Percentiles rank a stretch among this genome's conserved stretches.
phyloP scores from a whole-genome alignment of 2,797 vertebrate genomes.

The Platyrinchus mystaceus region DNA sequence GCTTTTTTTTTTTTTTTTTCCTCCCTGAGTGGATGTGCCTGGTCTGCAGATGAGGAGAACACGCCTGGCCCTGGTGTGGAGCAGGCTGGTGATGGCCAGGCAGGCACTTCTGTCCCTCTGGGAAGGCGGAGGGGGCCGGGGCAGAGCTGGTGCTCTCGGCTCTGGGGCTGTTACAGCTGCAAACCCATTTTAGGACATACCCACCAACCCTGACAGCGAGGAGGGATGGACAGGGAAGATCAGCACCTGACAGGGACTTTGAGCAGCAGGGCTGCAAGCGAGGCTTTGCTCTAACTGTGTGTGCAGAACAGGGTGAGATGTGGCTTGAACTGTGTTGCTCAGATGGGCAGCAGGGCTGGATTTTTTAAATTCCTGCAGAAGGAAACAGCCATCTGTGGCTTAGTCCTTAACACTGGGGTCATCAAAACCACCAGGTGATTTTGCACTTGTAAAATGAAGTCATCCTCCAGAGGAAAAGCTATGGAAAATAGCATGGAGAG shows the following conservation, averaged over 20 bases:
- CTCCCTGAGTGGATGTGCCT: conserved; percentile 50
- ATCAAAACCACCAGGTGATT: neutral
- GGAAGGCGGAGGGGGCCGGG: neutral
- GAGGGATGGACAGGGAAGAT: neutral
- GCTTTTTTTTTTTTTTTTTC: conserved; percentile 50
- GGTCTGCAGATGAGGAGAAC: conserved; percentile 51
- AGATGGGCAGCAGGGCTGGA: neutral
- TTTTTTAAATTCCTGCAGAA: neutral
- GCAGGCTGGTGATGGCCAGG: neutral
- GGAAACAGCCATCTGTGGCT: neutral
- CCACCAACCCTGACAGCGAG: accelerated
- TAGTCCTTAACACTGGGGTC: neutral
- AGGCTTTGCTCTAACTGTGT: neutral
- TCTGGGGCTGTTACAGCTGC: neutral
- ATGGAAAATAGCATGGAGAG: neutral
- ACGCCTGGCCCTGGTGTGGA: neutral
- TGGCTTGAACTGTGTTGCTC: neutral
- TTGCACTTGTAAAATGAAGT: neutral
- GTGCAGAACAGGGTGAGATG: neutral
- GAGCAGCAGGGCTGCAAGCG: neutral
- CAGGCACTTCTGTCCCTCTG: neutral
- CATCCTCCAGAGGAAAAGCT: neutral
- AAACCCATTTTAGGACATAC: accelerated
- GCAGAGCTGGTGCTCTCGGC: neutral
- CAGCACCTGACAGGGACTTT: neutral